Conservation (phyloP, 2,888 invertebrate genomes). For the Aleiodes leptofemur region DNA sequence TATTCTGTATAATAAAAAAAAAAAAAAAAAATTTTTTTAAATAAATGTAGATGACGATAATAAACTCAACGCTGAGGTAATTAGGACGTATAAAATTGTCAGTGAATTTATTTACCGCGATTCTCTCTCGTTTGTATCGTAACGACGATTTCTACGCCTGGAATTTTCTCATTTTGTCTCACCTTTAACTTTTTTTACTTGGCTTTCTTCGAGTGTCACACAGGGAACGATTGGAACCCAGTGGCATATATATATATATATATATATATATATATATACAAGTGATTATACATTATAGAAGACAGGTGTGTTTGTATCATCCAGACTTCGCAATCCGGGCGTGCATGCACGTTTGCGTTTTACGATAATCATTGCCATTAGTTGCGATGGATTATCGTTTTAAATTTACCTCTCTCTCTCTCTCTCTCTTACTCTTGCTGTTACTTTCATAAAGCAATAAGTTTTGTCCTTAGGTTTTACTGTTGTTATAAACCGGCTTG, state of each 20-base stretch:
- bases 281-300: constrained; percentile 14
- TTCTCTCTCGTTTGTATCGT: no score
- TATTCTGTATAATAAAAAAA: not conserved
- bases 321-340: constrained; percentile 28
- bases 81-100: constrained; percentile 1
- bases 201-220: constrained; percentile 23
- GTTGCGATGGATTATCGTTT: constrained; percentile 42
- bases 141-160: constrained; percentile 6
- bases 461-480: constrained; percentile 35
- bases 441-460: constrained; percentile 34
- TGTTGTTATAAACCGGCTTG: constrained; percentile 38
- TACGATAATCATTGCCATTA: constrained; percentile 53
- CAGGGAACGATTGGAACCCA: constrained; percentile 30
- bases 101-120: not conserved
- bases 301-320: constrained; percentile 37
- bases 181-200: not conserved
- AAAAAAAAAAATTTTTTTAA: not conserved
- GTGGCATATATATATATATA: constrained; percentile 5
- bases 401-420: constrained; percentile 11
- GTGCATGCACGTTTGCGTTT: constrained; percentile 38
- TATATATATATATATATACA: constrained; percentile 8
- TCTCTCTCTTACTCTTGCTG: not conserved
- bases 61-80: constrained; percentile 13
- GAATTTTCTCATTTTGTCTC: constrained; percentile 9
- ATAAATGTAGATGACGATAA: not conserved